Conservation (phyloP, 92 coral and sea anemone species). For the Chrysogorgia sp. region DNA sequence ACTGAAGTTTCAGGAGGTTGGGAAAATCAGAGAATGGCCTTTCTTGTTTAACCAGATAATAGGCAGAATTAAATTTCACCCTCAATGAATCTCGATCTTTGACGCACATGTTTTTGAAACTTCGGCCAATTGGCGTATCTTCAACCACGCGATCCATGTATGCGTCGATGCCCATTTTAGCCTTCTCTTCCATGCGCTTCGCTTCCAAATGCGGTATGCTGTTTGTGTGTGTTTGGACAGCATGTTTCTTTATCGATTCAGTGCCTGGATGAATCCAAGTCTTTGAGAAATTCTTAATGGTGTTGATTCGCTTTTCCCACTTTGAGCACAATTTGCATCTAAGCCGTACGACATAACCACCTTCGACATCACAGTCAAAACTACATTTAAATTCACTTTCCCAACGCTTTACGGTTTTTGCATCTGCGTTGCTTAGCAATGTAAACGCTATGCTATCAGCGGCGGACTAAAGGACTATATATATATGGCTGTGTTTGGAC, state of each 20-base stretch:
- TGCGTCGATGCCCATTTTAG: not conserved
- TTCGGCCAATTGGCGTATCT: conserved; percentile 2
- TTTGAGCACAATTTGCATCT: conserved; percentile 15
- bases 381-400: not conserved
- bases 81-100: conserved; percentile 12
- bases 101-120: conserved; percentile 16
- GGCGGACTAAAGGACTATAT: too few relatives aligned
- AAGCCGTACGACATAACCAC: conserved; percentile 11
- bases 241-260: not conserved
- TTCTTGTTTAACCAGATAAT: conserved; percentile 6
- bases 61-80: conserved; percentile 2
- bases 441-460: too few relatives aligned
- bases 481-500: too few relatives aligned
- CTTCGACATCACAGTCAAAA: conserved; percentile 6
- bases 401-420: conserved; percentile 16
- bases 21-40: conserved; percentile 19
- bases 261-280: not conserved
- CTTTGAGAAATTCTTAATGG: not conserved
- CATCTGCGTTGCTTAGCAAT: too few relatives aligned
- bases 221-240: not conserved
- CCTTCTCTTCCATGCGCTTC: not conserved
- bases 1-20: conserved; percentile 1
- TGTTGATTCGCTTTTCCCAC: conserved; percentile 5
- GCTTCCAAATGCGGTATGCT: conserved; percentile 1
- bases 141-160: conserved; percentile 14